Conservation (phyloP, 2,113 vertebrate genomes). For the Symphodus melops region DNA sequence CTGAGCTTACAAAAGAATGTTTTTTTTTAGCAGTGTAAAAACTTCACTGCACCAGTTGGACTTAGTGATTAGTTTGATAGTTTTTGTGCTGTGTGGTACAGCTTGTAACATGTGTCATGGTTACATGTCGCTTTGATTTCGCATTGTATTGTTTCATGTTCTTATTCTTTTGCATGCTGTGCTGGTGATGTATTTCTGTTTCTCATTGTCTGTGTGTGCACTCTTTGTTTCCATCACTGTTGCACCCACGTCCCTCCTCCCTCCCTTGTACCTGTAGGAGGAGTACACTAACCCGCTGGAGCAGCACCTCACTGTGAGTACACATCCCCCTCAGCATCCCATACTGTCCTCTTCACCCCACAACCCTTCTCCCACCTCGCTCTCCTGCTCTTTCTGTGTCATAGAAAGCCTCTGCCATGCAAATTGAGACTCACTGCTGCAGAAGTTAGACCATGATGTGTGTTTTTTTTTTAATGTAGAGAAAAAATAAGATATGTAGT, state of each 20-base stretch:
- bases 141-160: conserved; percentile 39
- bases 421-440: conserved; percentile 37
- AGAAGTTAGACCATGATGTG: conserved; percentile 2
- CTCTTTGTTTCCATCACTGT: conserved; percentile 74
- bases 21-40: no score
- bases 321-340: conserved; percentile 52
- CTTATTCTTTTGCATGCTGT: conserved; percentile 60
- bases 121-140: conserved; percentile 16
- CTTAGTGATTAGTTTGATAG: no score
- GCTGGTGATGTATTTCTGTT: conserved; percentile 54
- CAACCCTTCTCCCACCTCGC: conserved; percentile 33
- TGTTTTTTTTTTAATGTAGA: conserved; percentile 16
- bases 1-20: no score
- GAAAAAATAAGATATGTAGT: conserved; percentile 5
- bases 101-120: not conserved
- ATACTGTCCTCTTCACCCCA: conserved; percentile 40
- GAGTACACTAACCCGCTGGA: conserved; percentile 92
- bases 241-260: conserved; percentile 62
- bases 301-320: conserved; percentile 96
- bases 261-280: conserved; percentile 83
- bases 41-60: no score
- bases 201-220: conserved; percentile 71
- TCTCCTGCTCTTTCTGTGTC: conserved; percentile 32
- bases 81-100: not conserved
- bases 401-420: conserved; percentile 15